phyloP scores from a whole-genome alignment of 2,888 invertebrate species.

The Troides helena region DNA sequence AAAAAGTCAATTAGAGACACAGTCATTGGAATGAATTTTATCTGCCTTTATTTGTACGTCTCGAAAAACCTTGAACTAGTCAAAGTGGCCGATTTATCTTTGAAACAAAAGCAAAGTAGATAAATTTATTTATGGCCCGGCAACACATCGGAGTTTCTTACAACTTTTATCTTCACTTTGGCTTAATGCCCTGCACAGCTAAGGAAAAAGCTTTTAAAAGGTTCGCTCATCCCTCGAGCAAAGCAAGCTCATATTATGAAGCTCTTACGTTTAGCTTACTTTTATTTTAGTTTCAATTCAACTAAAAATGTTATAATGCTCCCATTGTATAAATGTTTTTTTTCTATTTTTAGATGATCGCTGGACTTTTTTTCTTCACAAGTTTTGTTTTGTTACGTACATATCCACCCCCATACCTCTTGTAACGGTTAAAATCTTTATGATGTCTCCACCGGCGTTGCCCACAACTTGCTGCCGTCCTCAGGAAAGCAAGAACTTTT shows the following conservation, averaged over 20 bases:
- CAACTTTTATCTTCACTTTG: conserved; percentile 64
- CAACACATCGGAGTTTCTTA: conserved; percentile 63
- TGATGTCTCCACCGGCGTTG: neutral
- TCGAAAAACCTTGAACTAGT: conserved; percentile 59
- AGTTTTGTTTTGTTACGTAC: no score
- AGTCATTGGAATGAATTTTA: conserved; percentile 32
- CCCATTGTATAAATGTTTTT: conserved; percentile 6
- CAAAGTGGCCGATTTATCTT: conserved; percentile 66
- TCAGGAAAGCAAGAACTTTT: no score
- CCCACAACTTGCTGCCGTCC: no score
- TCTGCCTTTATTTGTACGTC: conserved; percentile 44
- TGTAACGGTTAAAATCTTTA: neutral
- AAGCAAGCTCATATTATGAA: conserved; percentile 48
- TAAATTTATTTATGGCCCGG: conserved; percentile 66
- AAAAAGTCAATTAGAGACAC: conserved; percentile 21
- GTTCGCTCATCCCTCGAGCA: conserved; percentile 61
- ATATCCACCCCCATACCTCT: no score
- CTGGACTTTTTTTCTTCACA: neutral
- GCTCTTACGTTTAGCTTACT: conserved; percentile 33
- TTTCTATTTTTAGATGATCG: conserved; percentile 3
- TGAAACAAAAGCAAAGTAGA: conserved; percentile 70
- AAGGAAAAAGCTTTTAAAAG: conserved; percentile 71
- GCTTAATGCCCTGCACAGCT: conserved; percentile 63
- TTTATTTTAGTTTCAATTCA: conserved; percentile 29
- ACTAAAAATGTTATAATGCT: conserved; percentile 18